Percentiles rank a stretch among this genome's conserved stretches.
Conservation (phyloP, 2,888 invertebrate genomes). For the Eugnorisma glareosa region DNA sequence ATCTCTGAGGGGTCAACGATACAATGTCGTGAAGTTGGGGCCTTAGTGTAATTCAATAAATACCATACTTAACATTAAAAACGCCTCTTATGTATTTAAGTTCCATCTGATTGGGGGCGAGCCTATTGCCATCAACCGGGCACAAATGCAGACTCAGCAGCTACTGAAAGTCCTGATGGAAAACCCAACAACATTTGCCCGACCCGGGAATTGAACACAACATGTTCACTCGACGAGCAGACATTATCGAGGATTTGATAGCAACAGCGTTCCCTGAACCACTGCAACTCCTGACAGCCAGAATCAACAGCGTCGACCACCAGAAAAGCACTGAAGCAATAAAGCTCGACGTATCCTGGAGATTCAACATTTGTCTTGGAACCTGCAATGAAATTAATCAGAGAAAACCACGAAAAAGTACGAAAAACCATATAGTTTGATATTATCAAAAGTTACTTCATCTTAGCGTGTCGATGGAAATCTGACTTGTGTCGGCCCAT, state of each 20-base stretch:
- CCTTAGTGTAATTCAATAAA: not conserved
- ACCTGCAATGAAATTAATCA: not conserved
- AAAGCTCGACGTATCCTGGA: not conserved
- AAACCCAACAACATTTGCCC: not conserved
- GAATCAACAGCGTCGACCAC: not conserved
- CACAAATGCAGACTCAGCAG: not conserved
- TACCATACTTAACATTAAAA: not conserved
- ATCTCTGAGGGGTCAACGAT: not conserved
- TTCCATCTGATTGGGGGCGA: not conserved
- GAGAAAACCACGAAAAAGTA: not conserved
- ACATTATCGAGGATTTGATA: not conserved
- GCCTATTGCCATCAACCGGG: not conserved
- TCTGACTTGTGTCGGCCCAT: no score
- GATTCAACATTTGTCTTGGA: not conserved
- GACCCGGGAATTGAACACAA: not conserved
- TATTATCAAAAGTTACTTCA: no score
- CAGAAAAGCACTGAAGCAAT: not conserved
- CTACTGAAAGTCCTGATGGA: not conserved
- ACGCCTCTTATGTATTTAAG: not conserved
- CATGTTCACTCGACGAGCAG: not conserved
- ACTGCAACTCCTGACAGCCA: not conserved
- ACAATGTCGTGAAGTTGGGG: not conserved
- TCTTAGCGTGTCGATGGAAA: no score
- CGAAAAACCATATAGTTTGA: no score
- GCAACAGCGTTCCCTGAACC: not conserved